phyloP scores from a whole-genome alignment of 2,888 invertebrate genomes.

The Andricus quercusramuli region DNA sequence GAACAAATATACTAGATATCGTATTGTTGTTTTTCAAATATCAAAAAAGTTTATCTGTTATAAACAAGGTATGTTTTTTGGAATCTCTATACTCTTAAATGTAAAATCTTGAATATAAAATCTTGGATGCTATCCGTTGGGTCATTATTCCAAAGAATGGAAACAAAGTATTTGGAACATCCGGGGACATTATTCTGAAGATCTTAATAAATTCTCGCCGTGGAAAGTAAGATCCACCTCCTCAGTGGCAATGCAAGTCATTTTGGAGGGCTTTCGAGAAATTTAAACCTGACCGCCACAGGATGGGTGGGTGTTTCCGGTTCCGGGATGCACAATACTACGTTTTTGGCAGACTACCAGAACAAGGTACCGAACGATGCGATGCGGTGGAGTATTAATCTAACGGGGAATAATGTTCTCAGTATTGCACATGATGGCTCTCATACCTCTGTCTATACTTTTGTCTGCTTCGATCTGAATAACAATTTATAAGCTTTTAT shows the following conservation, averaged over 20 bases:
- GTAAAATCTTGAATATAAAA: too few relatives aligned
- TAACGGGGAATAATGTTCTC: constrained; percentile 63
- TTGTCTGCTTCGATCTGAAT: constrained; percentile 53
- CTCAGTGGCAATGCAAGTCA: constrained; percentile 19
- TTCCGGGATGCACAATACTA: constrained; percentile 66
- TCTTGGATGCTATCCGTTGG: not conserved
- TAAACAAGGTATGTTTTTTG: too few relatives aligned
- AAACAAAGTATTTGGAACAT: not conserved
- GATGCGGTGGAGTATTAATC: constrained; percentile 72
- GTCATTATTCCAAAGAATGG: not conserved
- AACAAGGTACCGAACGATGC: constrained; percentile 65
- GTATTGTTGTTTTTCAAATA: too few relatives aligned
- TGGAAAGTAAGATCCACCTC: constrained; percentile 19
- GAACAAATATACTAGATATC: too few relatives aligned
- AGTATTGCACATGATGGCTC: constrained; percentile 52
- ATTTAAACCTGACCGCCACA: constrained; percentile 51
- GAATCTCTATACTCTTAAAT: too few relatives aligned
- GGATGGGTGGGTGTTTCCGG: constrained; percentile 62
- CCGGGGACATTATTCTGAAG: not conserved
- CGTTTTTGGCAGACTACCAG: constrained; percentile 71
- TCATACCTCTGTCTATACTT: constrained; percentile 45
- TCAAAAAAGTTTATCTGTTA: too few relatives aligned
- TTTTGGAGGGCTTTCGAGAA: constrained; percentile 50
- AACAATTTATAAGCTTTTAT: constrained; percentile 52
- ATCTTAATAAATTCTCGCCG: constrained; percentile 30